A percentile compares a stretch with the other conserved stretches of the same genome.
phyloP scores from a whole-genome alignment of 2,888 invertebrate genomes.

The Lasius platythorax region DNA sequence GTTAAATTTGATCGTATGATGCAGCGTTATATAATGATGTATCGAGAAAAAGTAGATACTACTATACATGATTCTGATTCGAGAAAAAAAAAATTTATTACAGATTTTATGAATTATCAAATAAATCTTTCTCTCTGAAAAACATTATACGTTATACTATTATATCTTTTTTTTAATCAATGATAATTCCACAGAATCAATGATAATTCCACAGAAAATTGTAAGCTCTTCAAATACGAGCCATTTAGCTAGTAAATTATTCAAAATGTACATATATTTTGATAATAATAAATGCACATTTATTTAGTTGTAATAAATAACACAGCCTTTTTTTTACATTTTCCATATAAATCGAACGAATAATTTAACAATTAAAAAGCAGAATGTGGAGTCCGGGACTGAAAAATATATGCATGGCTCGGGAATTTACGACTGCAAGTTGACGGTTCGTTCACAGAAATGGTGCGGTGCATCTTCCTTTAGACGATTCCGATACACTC shows the following conservation, averaged over 20 bases:
- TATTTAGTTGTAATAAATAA: slow-evolving; percentile 12
- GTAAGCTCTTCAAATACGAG: not conserved
- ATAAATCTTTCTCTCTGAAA: not conserved
- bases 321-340: not conserved
- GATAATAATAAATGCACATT: not conserved
- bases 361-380: slow-evolving; percentile 23
- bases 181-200: not conserved
- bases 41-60: slow-evolving; percentile 7
- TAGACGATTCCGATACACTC: slow-evolving; percentile 65
- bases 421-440: slow-evolving; percentile 19
- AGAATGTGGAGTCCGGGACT: not conserved
- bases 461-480: slow-evolving; percentile 49
- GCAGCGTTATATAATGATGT: not conserved
- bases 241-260: slow-evolving; percentile 25
- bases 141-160: not conserved
- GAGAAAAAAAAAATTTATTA: slow-evolving; percentile 14
- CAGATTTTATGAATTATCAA: slow-evolving; percentile 8
- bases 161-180: not conserved
- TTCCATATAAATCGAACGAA: not conserved
- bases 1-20: slow-evolving; percentile 24
- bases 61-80: not conserved
- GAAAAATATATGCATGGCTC: not conserved
- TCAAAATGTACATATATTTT: slow-evolving; percentile 9
- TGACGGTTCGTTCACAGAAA: slow-evolving; percentile 24
- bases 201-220: not conserved